Percentiles rank a stretch among this genome's conserved stretches.
Evolutionary conservation across 1,140 invertebrate genomes (phyloP).

Genomic region (Ooceraea biroi): DNA sequence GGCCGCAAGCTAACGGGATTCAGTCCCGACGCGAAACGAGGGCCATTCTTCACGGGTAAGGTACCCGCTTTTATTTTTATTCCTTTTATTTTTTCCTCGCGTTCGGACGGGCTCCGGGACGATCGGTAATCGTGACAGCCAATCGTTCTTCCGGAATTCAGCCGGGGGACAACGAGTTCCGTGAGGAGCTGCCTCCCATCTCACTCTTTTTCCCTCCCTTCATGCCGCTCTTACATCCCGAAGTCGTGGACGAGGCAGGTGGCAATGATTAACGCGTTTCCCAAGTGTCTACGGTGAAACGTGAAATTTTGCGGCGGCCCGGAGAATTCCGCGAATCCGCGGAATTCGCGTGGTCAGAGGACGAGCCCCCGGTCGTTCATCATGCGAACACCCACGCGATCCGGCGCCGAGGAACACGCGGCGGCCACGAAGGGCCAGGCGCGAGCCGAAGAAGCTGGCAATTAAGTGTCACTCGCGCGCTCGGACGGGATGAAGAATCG

Average conservation of each 20-base stretch:
- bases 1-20: slow-evolving; percentile 57
- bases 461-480: slow-evolving; percentile 60
- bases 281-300: slow-evolving; percentile 56
- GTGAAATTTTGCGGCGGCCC: slow-evolving; percentile 67
- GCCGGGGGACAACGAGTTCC: slow-evolving; percentile 63
- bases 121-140: slow-evolving; percentile 75
- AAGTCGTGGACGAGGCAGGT: slow-evolving; percentile 26
- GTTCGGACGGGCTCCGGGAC: slow-evolving; percentile 60
- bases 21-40: slow-evolving; percentile 64
- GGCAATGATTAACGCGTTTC: slow-evolving; percentile 71
- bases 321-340: slow-evolving; percentile 59
- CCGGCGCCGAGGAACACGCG: too few relatives aligned
- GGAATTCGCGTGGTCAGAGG: slow-evolving; percentile 57
- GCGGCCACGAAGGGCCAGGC: background rate
- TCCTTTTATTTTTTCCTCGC: slow-evolving; percentile 66
- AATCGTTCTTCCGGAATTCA: slow-evolving; percentile 73
- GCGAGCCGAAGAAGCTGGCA: slow-evolving; percentile 62
- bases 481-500: slow-evolving; percentile 52
- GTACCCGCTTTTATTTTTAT: too few relatives aligned
- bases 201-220: background rate
- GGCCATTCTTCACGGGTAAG: slow-evolving; percentile 68
- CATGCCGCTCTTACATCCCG: slow-evolving; percentile 10
- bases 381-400: slow-evolving; percentile 36
- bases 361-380: slow-evolving; percentile 69
- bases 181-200: background rate